Base-by-base conservation (phyloP, 92 coral and sea anemone genomes). In the Porites cylindrica region DNA sequence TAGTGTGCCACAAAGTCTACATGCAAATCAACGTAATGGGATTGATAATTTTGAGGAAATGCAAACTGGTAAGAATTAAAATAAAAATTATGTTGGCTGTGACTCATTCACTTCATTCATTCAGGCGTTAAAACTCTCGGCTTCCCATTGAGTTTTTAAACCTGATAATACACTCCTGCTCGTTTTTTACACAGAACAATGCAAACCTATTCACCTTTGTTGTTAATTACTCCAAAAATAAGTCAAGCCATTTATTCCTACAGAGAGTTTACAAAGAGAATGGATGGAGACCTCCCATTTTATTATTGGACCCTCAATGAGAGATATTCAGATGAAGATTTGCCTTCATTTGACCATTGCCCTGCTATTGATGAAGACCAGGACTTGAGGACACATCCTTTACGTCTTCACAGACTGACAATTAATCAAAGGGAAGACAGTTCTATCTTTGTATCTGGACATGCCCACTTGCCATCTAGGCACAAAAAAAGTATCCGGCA, bases 201-300 rank as follows among this genome's bases (percentile, higher is more conserved):
- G 38, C 3, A 29, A 29, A 29, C 38, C 38, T 1, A 29, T 29
- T 29, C 3, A 29, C 2, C 24, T 29, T 29, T 29, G 38, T 29
- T 29, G 38, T 29, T 29, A 29, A 29, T 29, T 29, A 29, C 38
- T 29, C 38, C 38, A 29, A 29, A 29, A 29, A 29, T 29, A 29
- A 29, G 38, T 29, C 38, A 29, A 29, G 38, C 38, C 38, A 29
- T 29, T 29, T 29, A 29, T 76, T 10, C 19, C 10, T 51, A 12
- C 61, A 85, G 95, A 76, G 91, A 89, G 66, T 92, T 85, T 75
- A 52, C 81, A 61, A 89, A 92, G 89, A 75, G 89, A 63, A 92
- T 90, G 93, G 95, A 92, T 43, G 17, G 59, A 10, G 80, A 78
- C 13, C 85, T 92, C 17, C 91, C 90, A 32, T 92, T 92, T 7